Evolutionary conservation across 2,113 vertebrate genomes (phyloP), one percentile per base, ranked within the genome.

Genomic region (Chloebia gouldiae): DNA sequence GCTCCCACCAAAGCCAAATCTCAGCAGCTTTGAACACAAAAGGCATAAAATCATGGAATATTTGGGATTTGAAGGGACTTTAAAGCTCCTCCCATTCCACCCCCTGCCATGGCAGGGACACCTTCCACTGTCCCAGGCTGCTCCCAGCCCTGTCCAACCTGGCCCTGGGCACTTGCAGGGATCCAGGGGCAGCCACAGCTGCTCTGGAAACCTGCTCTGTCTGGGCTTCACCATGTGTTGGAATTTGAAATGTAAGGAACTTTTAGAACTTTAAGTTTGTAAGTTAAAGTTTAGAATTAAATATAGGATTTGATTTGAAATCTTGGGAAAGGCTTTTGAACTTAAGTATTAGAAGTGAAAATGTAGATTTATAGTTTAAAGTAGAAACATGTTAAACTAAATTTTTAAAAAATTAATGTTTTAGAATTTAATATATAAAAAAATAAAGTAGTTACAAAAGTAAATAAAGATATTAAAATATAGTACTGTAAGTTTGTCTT

Each of bases 31-130:
- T 30, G 33, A 60, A 10, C 54, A 47, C 49, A 49, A 35, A 76
- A 57, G 10, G 15, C 33, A 57, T 6, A 44, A 56, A 81, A 65
- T 23, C 25, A 27, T 27, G 22, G 47, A 40, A 11, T 14, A 24
- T 24, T 47, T 68, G 60, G n/a, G 69, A 5, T 18, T 53, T 20
- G 28, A 81, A 75, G n/a, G 13, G 39, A 53, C 19, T 2, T 39
- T 2, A 53, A 11, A 69, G 13, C 0, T 4, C 44, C 53, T 8
- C 23, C 3, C 1, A 0, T 45, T 1, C 19, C 7, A 13, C 2
- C 7, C 7, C 7, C 19, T 66, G 33, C 45, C 28, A 44, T 14
- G 23, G 17, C 51, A 81, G 23, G 23, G 44, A 66, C 51, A 45
- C 13, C 28, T 65, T n/a, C n/a, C n/a, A n/a, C n/a, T n/a, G n/a